Evolutionary conservation across 2,797 vertebrate species (phyloP).

Genomic region (Scolopax rusticola): DNA sequence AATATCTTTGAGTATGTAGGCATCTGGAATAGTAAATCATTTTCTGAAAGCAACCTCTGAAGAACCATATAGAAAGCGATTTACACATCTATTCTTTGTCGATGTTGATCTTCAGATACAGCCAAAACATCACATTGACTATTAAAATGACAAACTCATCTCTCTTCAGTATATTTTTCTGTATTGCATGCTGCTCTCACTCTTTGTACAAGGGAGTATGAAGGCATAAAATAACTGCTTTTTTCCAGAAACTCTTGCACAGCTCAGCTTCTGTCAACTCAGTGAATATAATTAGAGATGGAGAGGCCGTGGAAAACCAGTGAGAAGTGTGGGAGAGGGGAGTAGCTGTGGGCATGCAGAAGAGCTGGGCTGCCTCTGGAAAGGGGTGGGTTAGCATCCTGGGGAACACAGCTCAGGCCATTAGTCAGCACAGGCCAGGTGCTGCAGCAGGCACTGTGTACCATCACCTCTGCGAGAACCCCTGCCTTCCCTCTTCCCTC

Average conservation of each 20-base stretch:
- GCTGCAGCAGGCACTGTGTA: not conserved
- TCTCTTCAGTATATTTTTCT: not conserved
- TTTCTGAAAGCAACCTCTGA: not conserved
- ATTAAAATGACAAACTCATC: not conserved
- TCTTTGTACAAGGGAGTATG: not conserved
- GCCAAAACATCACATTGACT: not conserved
- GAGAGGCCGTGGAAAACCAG: not conserved
- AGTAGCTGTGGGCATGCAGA: not conserved
- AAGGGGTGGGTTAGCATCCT: not conserved
- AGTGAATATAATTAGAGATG: not conserved
- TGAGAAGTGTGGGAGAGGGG: not conserved
- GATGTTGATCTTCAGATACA: conserved; percentile 29
- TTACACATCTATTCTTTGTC: conserved; percentile 22
- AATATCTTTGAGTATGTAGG: not conserved
- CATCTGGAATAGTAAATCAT: conserved; percentile 24
- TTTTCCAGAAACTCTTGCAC: conserved; percentile 13
- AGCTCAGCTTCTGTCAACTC: not conserved
- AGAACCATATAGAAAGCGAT: not conserved
- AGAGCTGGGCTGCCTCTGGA: not conserved
- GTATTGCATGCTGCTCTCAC: not conserved
- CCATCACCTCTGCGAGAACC: fast-evolving
- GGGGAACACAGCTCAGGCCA: not conserved
- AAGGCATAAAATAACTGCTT: not conserved
- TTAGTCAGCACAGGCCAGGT: not conserved
- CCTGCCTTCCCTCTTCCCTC: not conserved